These are phyloP conservation scores for Rhodinocichla rosea DNA, from an alignment of 2,113 vertebrate genomes.

Conservation along the genomic window DNA sequence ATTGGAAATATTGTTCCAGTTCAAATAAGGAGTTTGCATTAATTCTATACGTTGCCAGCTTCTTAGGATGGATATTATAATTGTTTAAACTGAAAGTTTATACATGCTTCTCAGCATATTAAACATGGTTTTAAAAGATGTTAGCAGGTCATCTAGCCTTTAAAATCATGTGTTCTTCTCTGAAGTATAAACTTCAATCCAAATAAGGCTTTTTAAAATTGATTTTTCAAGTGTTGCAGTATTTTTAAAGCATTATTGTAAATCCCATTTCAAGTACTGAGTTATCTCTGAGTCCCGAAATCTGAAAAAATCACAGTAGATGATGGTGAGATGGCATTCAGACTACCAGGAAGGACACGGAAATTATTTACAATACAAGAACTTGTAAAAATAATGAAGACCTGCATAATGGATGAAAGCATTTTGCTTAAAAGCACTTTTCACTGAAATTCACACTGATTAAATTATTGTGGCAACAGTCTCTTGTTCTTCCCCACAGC, in stretches of 20 bases:
- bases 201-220: slow-evolving; percentile 13
- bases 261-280: slow-evolving; percentile 17
- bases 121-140: not conserved
- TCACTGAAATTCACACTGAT: not conserved
- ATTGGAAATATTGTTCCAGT: not conserved
- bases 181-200: not conserved
- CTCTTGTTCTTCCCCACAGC: not conserved
- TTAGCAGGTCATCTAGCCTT: not conserved
- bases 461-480: not conserved
- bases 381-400: not conserved
- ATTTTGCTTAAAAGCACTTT: not conserved
- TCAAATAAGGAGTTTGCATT: not conserved
- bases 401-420: not conserved
- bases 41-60: not conserved
- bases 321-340: not conserved
- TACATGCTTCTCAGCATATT: not conserved
- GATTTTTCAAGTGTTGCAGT: slow-evolving; percentile 31
- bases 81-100: not conserved
- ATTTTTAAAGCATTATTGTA: slow-evolving; percentile 29
- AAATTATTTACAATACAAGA: not conserved
- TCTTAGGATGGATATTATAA: not conserved
- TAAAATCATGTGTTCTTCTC: not conserved
- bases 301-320: not conserved
- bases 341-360: not conserved
- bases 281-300: not conserved